phyloP scores from a whole-genome alignment of 2,797 vertebrate genomes.

The Eulemur albifrons region DNA sequence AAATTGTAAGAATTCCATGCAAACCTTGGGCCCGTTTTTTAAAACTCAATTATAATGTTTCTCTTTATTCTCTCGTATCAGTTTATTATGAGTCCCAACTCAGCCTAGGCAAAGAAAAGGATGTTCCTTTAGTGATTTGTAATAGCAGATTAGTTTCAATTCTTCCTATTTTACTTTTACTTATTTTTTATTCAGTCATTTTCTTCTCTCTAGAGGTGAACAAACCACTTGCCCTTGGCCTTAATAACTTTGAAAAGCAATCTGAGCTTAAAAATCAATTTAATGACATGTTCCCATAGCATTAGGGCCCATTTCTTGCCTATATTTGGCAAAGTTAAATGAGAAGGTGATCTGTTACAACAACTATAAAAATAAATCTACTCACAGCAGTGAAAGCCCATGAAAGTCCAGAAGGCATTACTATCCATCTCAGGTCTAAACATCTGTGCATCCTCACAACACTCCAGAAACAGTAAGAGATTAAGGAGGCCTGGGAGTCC shows the following conservation, averaged over 20 bases:
- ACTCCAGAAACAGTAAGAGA: background rate
- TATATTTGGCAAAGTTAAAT: conserved; percentile 37
- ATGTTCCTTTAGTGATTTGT: background rate
- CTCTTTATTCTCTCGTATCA: background rate
- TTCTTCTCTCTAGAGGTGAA: background rate
- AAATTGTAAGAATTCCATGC: background rate
- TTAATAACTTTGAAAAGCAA: conserved; percentile 45
- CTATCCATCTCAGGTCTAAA: background rate
- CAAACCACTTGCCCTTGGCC: conserved; percentile 1
- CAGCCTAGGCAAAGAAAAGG: background rate
- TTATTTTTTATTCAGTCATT: conserved; percentile 24
- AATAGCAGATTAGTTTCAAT: background rate
- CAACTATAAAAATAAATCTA: conserved; percentile 54
- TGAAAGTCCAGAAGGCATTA: background rate
- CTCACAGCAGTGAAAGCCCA: background rate
- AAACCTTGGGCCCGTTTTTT: background rate
- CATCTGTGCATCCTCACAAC: background rate
- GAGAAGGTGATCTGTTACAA: background rate
- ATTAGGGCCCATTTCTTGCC: background rate
- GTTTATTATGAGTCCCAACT: background rate
- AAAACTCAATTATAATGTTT: background rate
- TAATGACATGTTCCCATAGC: conserved; percentile 25
- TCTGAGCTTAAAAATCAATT: conserved; percentile 52
- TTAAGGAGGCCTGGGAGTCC: background rate
- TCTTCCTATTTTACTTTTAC: background rate